These are phyloP conservation scores for Balaeniceps rex DNA, from an alignment of 2,113 vertebrate species.

Conservation along the genomic window DNA sequence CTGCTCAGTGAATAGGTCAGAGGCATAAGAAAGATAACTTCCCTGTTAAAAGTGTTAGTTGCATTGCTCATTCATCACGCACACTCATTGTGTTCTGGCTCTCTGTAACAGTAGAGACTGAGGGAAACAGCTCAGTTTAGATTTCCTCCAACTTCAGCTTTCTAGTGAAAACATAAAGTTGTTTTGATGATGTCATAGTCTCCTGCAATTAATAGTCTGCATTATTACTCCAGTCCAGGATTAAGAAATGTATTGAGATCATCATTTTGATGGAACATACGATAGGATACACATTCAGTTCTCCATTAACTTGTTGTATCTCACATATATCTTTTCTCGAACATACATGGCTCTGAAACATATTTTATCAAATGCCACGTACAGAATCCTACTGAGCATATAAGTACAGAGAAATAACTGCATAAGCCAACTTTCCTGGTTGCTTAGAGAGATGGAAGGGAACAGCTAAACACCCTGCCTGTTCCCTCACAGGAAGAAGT, in stretches of 20 bases:
- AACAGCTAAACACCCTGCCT: slow-evolving; percentile 59
- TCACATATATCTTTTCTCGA: not conserved
- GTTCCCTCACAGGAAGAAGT: slow-evolving; percentile 56
- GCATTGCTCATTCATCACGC: slow-evolving; percentile 8
- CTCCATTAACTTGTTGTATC: not conserved
- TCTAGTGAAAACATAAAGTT: not conserved
- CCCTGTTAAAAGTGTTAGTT: not conserved
- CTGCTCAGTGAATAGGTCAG: slow-evolving; percentile 66
- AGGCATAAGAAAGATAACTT: slow-evolving; percentile 29
- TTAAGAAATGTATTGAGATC: not conserved
- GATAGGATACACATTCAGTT: not conserved
- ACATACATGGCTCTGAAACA: not conserved
- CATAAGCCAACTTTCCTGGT: slow-evolving; percentile 42
- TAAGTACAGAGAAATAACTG: slow-evolving; percentile 30
- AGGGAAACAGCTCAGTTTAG: not conserved
- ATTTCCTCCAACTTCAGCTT: not conserved
- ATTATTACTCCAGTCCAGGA: not conserved
- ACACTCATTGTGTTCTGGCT: not conserved
- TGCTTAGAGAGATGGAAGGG: slow-evolving; percentile 48
- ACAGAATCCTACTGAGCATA: not conserved
- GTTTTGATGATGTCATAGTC: slow-evolving; percentile 16
- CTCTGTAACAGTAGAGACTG: not conserved
- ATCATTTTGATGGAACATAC: not conserved
- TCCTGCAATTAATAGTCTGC: not conserved
- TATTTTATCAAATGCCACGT: slow-evolving; percentile 27